Evolutionary conservation across 2,888 invertebrate species (phyloP), one percentile per base, ranked within the genome.

Genomic region (Herminia tarsipennalis): DNA sequence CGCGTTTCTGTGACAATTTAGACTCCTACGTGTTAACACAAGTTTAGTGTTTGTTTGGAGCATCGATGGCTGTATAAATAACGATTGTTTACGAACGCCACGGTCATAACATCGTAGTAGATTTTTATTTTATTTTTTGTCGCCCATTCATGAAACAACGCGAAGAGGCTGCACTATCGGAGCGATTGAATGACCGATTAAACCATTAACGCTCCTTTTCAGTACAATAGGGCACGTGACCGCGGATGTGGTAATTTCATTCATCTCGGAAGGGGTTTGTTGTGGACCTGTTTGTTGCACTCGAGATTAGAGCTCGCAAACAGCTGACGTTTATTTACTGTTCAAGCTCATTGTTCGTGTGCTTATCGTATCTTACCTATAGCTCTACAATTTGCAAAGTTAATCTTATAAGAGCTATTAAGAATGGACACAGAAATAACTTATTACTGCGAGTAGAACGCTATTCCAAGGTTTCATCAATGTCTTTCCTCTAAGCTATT

Each of bases 171-270:
- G 71, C 68, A 71, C 76, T 82, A 79, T 74, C 70, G 78, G 74
- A 71, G 70, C 78, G 81, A 86, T 86, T 79, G 82, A 83, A 80
- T 81, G 82, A 78, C 78, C 82, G 84, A 88, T 87, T 86, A 84
- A 81, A 56, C 79, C 74, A 84, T 86, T 83, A 83, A 73, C 76
- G 80, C 76, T 48, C 59, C 78, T 80, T 83, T 78, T 77, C 70
- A 78, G 77, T 78, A 86, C 83, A 85, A 86, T 86, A 83, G 83
- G 73, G 76, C 86, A 82, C 88, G 87, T 86, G 83, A 81, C 78
- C 70, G 75, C 51, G 58, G 60, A 65, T 59, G 74, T 49, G 65
- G 76, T 79, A 75, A 77, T 80, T 80, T 80, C 83, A 87, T 89
- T 88, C 83, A 85, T 81, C 71, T 67, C 54, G 56, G 55, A 73